A percentile compares a stretch with the other conserved stretches of the same genome.
phyloP scores from a whole-genome alignment of 2,113 vertebrate genomes.

The Smithornis capensis region DNA sequence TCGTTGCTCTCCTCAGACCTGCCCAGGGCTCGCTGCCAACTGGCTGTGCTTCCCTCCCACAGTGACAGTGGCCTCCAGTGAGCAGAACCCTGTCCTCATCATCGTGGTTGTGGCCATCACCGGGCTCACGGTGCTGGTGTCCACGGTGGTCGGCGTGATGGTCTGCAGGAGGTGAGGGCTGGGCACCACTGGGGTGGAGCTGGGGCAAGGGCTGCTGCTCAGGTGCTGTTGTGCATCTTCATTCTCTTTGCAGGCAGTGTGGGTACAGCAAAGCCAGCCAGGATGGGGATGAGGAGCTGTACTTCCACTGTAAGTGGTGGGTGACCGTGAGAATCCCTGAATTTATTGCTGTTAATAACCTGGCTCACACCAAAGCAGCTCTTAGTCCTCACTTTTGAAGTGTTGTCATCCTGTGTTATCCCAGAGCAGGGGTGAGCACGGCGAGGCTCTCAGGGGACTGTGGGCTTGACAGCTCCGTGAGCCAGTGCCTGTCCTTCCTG shows the following conservation, averaged over 20 bases:
- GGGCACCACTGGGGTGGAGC: fast-evolving
- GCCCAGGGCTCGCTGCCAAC: fast-evolving
- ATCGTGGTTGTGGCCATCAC: slow-evolving; percentile 81
- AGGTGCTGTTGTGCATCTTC: not conserved
- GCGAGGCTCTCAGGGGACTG: not conserved
- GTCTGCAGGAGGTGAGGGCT: slow-evolving; percentile 85
- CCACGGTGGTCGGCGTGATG: slow-evolving; percentile 77
- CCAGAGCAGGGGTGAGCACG: not conserved
- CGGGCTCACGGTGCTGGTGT: slow-evolving; percentile 83
- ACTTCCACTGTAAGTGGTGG: slow-evolving; percentile 86
- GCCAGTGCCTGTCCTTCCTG: not conserved
- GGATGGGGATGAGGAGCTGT: slow-evolving; percentile 89
- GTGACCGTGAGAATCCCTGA: not conserved
- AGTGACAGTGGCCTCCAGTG: slow-evolving; percentile 85
- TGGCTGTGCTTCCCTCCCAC: not conserved
- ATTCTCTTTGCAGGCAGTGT: slow-evolving; percentile 79
- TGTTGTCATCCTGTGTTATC: not conserved
- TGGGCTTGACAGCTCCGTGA: not conserved
- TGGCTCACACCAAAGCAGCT: not conserved
- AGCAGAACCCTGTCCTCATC: slow-evolving; percentile 84
- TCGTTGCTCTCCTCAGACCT: not conserved
- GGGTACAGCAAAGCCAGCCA: slow-evolving; percentile 91
- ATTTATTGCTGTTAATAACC: not conserved
- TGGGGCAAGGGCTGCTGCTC: not conserved
- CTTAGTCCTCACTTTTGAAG: not conserved